Evolutionary conservation across 2,797 vertebrate genomes (phyloP).

Genomic region (Anguilla obscura): DNA sequence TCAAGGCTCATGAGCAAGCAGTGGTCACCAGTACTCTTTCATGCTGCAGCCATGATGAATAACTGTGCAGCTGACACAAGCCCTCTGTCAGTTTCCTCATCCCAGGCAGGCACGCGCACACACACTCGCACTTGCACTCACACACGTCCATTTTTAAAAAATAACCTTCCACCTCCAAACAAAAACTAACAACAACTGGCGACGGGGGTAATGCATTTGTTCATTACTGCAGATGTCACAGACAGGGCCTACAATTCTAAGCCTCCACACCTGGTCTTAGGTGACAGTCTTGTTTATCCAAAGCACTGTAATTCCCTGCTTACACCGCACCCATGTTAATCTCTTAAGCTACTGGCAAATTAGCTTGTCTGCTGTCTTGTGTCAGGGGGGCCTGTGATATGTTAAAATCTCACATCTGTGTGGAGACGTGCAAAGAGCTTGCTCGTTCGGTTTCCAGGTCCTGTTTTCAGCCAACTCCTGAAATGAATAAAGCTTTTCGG

Average conservation of each 20-base stretch:
- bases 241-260: background rate
- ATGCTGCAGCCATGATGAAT: background rate
- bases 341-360: background rate
- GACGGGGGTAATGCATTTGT: background rate
- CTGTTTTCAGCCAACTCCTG: background rate
- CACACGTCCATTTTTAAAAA: background rate
- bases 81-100: background rate
- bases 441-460: background rate
- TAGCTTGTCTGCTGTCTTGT: background rate
- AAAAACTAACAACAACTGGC: constrained; percentile 8
- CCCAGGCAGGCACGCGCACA: background rate
- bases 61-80: background rate
- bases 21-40: background rate
- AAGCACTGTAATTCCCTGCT: constrained; percentile 12
- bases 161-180: background rate
- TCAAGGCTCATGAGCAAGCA: background rate
- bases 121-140: background rate
- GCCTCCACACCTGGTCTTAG: constrained; percentile 12
- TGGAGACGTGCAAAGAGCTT: background rate
- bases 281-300: constrained; percentile 10
- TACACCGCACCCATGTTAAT: constrained; percentile 5
- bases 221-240: background rate
- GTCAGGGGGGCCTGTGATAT: background rate
- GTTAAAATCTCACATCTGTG: background rate
- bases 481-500: background rate